Percentiles rank a stretch among this genome's conserved stretches.
Conservation (phyloP, 2,888 invertebrate genomes). For the Hypomecis punctinalis region DNA sequence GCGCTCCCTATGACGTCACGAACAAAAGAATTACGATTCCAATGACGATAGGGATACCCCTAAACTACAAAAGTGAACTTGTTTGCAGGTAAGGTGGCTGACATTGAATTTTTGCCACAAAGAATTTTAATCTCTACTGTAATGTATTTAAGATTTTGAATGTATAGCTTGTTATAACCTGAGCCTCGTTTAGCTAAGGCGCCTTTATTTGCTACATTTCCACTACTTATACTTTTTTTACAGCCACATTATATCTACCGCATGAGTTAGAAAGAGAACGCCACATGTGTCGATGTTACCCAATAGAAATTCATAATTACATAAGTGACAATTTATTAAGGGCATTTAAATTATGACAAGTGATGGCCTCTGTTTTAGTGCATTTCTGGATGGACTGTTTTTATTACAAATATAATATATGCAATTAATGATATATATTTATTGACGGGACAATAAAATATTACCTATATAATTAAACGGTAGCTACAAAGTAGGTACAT, state of each 20-base stretch:
- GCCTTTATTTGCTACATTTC: conserved; percentile 7
- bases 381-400: too few species aligned
- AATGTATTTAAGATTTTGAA: conserved; percentile 16
- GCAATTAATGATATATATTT: not conserved
- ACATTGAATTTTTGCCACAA: conserved; percentile 28
- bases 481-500: conserved; percentile 23
- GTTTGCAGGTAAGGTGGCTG: conserved; percentile 49
- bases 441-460: conserved; percentile 11
- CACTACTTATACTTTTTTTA: conserved; percentile 16
- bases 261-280: conserved; percentile 7
- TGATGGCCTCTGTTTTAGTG: too few species aligned
- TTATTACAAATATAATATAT: conserved; percentile 5
- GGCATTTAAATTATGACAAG: conserved; percentile 4
- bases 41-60: conserved; percentile 55
- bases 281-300: conserved; percentile 12
- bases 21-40: conserved; percentile 13
- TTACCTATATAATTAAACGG: conserved; percentile 21
- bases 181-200: not conserved
- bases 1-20: conserved; percentile 62
- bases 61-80: conserved; percentile 61
- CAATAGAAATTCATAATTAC: conserved; percentile 19
- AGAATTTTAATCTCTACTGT: conserved; percentile 27
- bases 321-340: conserved; percentile 2
- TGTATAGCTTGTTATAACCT: conserved; percentile 3
- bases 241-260: not conserved